Base-by-base conservation (phyloP, 2,113 vertebrate species). In the Tenrec ecaudatus region DNA sequence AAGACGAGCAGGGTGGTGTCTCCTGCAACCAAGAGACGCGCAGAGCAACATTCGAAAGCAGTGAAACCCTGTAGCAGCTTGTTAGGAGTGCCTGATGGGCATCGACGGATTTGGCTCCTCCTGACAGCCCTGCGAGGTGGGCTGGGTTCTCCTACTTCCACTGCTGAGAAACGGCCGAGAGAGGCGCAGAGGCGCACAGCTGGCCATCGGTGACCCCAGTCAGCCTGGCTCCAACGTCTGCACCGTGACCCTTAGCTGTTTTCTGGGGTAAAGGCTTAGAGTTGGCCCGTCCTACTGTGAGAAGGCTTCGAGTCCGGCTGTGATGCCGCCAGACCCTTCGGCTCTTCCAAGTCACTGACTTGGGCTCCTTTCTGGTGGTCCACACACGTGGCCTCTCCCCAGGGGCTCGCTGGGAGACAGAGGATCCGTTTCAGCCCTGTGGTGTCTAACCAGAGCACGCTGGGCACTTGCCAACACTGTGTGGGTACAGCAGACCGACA, bases 331-430 rank as follows among this genome's bases (percentile, higher is more conserved):
- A 57, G 43, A 43, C 31, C 47, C 77, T 76, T 33, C 2, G 12
- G 0, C 1, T n/a, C 86, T 66, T 2, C 40, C 3, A 38, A 82
- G 47, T 76, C 81, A 47, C 15, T 5, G 84, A 19, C 71, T 33
- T 1, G 71, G 64, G 2, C 31, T 29, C 0, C 22, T 40, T 5
- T 10, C 76, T 47, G 38, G 84, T 36, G 73, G 66, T 19, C 11
- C 1, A 6, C 68, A 62, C 78, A 33, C 10, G 15, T 14, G 81
- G 60, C 3, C 16, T 79, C 9, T 25, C 57, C 38, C 36, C 33
- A 4, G 7, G 0, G 25, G 27, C 17, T 66, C 36, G 1, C 19
- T 0, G 76, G 60, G 31, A 19, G 15, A 0, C 0, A 1, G 2
- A 16, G 83, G 57, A 17, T 10, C 33, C 11, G 1, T 40, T 84